Evolutionary conservation across 2,888 invertebrate species (phyloP).

Genomic region (Acleris emargana): DNA sequence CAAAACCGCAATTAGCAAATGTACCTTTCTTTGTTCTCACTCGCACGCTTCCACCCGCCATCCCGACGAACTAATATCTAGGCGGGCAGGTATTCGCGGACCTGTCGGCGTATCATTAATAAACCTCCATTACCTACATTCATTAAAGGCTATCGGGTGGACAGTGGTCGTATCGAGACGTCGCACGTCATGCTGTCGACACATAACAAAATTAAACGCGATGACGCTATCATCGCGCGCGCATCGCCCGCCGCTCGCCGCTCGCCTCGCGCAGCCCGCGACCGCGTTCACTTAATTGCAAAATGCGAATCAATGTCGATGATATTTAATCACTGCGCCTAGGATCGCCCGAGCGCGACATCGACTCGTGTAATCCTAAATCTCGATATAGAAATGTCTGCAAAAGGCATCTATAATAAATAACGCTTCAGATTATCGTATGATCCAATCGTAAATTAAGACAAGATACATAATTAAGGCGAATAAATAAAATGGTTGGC

Average conservation of each 20-base stretch:
- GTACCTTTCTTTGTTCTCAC: constrained; percentile 83
- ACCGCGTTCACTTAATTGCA: constrained; percentile 74
- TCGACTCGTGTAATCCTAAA: constrained; percentile 77
- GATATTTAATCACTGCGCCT: constrained; percentile 72
- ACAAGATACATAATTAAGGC: constrained; percentile 84
- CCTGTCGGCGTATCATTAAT: constrained; percentile 76
- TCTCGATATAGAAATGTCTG: constrained; percentile 80
- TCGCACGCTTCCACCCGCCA: constrained; percentile 75
- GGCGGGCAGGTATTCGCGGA: constrained; percentile 63
- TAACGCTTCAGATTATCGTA: constrained; percentile 82
- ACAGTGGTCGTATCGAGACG: constrained; percentile 79
- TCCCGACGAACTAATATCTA: constrained; percentile 61
- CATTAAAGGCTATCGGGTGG: constrained; percentile 79
- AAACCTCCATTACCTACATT: constrained; percentile 83
- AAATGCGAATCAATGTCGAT: constrained; percentile 78
- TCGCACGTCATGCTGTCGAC: constrained; percentile 77
- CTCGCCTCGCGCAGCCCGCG: constrained; percentile 39
- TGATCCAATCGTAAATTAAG: constrained; percentile 85
- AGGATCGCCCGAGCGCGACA: constrained; percentile 59
- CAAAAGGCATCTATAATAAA: constrained; percentile 81
- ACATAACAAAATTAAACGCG: constrained; percentile 79
- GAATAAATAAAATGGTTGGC: constrained; percentile 84
- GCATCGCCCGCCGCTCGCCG: constrained; percentile 59
- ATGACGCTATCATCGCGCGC: constrained; percentile 79
- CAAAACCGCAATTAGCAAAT: constrained; percentile 83